phyloP scores from a whole-genome alignment of 1,140 invertebrate genomes.

The Patella vulgata region DNA sequence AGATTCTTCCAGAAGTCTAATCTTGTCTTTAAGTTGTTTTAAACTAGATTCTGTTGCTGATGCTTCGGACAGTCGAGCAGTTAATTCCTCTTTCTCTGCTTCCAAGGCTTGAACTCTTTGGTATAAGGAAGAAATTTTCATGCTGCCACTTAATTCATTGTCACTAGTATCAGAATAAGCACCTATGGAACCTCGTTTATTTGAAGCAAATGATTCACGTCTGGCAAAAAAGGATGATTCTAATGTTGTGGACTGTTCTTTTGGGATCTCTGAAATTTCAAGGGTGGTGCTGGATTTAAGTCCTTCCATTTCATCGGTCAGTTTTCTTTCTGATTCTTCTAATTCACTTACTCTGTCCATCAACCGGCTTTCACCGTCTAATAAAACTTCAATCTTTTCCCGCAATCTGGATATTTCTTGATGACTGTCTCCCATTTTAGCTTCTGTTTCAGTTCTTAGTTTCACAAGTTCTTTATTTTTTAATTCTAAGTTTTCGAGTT shows the following conservation, averaged over 20 bases:
- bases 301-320: slow-evolving; percentile 6
- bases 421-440: neutral
- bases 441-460: neutral
- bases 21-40: slow-evolving; percentile 47
- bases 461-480: slow-evolving; percentile 2
- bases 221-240: neutral
- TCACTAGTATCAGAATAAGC: slow-evolving; percentile 30
- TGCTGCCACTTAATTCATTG: slow-evolving; percentile 5
- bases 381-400: slow-evolving; percentile 22
- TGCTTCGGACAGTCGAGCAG: slow-evolving; percentile 32
- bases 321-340: slow-evolving; percentile 20
- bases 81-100: slow-evolving; percentile 42
- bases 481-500: too few relatives aligned
- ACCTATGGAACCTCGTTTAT: slow-evolving; percentile 30
- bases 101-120: slow-evolving; percentile 48
- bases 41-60: slow-evolving; percentile 34
- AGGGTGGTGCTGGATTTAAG: neutral
- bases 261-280: neutral
- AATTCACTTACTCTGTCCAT: slow-evolving; percentile 35
- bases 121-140: slow-evolving; percentile 48
- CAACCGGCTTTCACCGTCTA: slow-evolving; percentile 32
- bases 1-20: slow-evolving; percentile 49
- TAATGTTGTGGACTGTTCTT: neutral
- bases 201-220: too few relatives aligned
- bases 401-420: neutral